Evolutionary conservation across 2,113 vertebrate species (phyloP).

Genomic region (Brevimyrus niger): DNA sequence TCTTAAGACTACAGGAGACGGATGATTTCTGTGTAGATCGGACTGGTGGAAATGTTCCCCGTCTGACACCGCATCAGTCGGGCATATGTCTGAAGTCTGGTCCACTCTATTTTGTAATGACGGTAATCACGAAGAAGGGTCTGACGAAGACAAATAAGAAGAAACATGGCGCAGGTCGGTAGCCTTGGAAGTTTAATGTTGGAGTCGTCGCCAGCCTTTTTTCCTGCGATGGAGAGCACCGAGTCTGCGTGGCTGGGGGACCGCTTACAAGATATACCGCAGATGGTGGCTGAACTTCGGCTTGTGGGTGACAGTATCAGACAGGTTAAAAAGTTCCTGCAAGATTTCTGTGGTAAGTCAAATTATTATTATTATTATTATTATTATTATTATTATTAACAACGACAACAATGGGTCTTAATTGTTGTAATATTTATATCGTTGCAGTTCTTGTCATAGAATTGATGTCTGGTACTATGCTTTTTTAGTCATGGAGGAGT

Average conservation of each 20-base stretch:
- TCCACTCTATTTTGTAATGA: not conserved
- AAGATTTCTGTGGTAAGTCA: constrained; percentile 9
- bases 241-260: not conserved
- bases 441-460: not conserved
- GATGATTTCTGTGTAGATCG: not conserved
- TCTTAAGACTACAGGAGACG: not conserved
- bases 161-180: not conserved
- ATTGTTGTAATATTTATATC: not conserved
- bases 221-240: not conserved
- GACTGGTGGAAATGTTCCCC: not conserved
- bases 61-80: not conserved
- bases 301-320: not conserved
- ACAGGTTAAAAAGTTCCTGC: constrained; percentile 7
- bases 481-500: not conserved
- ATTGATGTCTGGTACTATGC: not conserved
- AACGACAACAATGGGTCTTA: not conserved
- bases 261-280: not conserved
- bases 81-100: not conserved
- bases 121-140: not conserved
- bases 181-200: not conserved
- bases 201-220: not conserved
- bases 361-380: not conserved
- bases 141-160: not conserved
- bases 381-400: not conserved
- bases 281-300: constrained; percentile 21